A percentile compares a stretch with the other conserved stretches of the same genome.
Evolutionary conservation across 1,140 invertebrate species (phyloP).

Genomic region (Drosophila pallidifrons): DNA sequence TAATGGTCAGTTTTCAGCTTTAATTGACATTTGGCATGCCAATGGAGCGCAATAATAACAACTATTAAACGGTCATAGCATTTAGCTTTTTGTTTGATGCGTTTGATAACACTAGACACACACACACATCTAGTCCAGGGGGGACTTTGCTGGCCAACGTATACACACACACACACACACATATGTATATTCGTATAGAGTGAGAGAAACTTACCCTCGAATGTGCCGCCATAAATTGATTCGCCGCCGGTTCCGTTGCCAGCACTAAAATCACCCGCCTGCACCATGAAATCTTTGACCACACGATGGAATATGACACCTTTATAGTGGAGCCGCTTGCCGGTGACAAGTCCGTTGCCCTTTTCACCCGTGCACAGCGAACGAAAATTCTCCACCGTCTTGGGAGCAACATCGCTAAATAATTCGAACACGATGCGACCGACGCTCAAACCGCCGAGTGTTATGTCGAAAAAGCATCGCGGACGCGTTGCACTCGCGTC

Average conservation of each 20-base stretch:
- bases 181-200: background rate
- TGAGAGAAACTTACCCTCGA: conserved; percentile 88
- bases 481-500: conserved; percentile 85
- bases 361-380: conserved; percentile 96
- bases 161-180: conserved; percentile 20
- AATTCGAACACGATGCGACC: conserved; percentile 98
- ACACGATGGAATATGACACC: conserved; percentile 95
- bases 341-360: conserved; percentile 90
- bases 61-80: background rate
- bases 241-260: conserved; percentile 96
- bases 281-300: conserved; percentile 97
- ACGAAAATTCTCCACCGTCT: conserved; percentile 97
- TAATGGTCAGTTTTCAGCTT: background rate
- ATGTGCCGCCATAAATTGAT: conserved; percentile 95
- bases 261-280: conserved; percentile 94
- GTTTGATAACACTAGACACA: conserved; percentile 3
- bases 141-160: background rate
- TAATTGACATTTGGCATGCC: conserved; percentile 5
- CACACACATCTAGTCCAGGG: background rate
- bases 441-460: conserved; percentile 93
- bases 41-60: background rate
- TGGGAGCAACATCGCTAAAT: conserved; percentile 96
- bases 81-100: background rate
- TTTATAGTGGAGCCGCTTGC: conserved; percentile 91
- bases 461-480: conserved; percentile 96